Base-by-base conservation (phyloP, 2,888 invertebrate genomes). In the Coenonympha glycerion region DNA sequence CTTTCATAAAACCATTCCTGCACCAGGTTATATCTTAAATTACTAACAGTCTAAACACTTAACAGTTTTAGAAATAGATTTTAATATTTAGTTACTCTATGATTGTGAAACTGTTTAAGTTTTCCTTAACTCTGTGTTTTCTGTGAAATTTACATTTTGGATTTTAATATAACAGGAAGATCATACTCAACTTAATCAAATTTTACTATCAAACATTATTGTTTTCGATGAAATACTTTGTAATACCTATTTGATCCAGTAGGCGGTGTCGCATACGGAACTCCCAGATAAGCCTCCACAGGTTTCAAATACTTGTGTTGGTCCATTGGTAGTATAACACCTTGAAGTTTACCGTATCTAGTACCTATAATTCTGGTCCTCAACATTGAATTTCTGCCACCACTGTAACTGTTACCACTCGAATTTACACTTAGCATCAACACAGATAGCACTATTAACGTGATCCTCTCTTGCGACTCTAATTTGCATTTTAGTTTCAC, bases 201-300 rank as follows among this genome's bases (percentile, higher is more conserved):
- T n/a, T n/a, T n/a, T n/a, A n/a, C n/a, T n/a, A n/a, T n/a, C n/a
- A n/a, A n/a, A n/a, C n/a, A n/a, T n/a, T n/a, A n/a, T n/a, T n/a
- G n/a, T n/a, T 5, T 16, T 16, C 1, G 8, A 33, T 13, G 2
- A 45, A 15, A 33, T 30, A n/a, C 18, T 30, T 31, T 60, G 55
- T 57, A n/a, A 68, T 76, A 95, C 84, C 96, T 90, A 73, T 93
- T 94, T 61, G 92, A 92, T 62, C 92, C 91, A 31, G 92, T 92
- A 33, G 95, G 95, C 22, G 95, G 94, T 41, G 94, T 95, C 3
- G 95, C 95, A 77, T 95, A 95, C 5, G 95, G 95, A 30, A 95
- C 94, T 9, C 95, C 95, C 41, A 95, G 88, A 69, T 94, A 95
- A 60, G 94, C 93, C 70, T 93, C 93, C 26, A 93, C 91, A 2